These are phyloP conservation scores for Ectemnius continuus DNA, from an alignment of 2,888 invertebrate genomes.

Conservation along the genomic window DNA sequence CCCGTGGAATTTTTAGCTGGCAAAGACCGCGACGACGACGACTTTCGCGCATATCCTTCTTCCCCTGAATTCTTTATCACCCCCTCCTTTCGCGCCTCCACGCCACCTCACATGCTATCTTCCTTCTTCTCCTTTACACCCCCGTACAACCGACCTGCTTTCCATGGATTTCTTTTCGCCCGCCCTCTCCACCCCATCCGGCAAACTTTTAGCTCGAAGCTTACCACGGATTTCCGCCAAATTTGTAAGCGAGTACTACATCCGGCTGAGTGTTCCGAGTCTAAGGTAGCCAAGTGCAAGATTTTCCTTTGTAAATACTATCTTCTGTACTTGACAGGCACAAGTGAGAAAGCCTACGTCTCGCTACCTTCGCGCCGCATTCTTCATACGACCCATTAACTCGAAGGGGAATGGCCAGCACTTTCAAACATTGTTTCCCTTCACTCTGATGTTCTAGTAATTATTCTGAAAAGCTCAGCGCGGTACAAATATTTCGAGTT, in stretches of 20 bases:
- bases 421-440: constrained; percentile 9
- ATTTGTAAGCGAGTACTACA: too few relatives aligned
- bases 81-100: background rate
- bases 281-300: too few relatives aligned
- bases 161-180: background rate
- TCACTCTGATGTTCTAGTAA: constrained; percentile 31
- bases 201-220: too few relatives aligned
- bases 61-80: too few relatives aligned
- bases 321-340: too few relatives aligned
- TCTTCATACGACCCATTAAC: too few relatives aligned
- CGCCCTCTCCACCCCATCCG: background rate
- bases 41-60: background rate
- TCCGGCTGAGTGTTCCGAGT: too few relatives aligned
- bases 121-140: constrained; percentile 9
- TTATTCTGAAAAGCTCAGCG: constrained; percentile 37
- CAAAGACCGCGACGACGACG: background rate
- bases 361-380: too few relatives aligned
- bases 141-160: background rate
- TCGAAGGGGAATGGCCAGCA: background rate
- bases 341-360: too few relatives aligned
- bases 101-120: constrained; percentile 13
- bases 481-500: constrained; percentile 10
- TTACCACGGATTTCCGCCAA: background rate
- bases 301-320: too few relatives aligned
- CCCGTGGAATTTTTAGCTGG: constrained; percentile 2